Evolutionary conservation across 1,140 invertebrate species (phyloP).

Genomic region (Conus ventricosus): DNA sequence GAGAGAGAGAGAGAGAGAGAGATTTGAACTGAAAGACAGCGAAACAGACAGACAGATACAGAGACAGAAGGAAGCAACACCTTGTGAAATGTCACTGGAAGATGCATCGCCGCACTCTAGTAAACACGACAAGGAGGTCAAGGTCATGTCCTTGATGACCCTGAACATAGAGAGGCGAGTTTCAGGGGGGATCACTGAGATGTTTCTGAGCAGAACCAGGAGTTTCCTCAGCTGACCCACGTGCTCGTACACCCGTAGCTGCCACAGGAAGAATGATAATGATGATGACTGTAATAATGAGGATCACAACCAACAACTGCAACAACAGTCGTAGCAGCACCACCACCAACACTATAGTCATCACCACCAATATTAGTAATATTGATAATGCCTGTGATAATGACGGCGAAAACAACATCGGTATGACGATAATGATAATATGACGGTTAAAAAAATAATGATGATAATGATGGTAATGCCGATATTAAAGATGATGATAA

Average conservation of each 20-base stretch:
- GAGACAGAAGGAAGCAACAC: neutral
- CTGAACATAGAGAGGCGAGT: conserved; percentile 11
- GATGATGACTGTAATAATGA: too few species aligned
- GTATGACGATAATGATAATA: too few species aligned
- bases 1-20: too few species aligned
- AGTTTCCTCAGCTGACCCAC: neutral
- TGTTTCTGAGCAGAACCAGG: neutral
- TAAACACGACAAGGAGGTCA: neutral
- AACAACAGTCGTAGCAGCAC: neutral
- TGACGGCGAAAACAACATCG: too few species aligned
- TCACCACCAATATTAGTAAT: too few species aligned
- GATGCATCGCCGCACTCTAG: neutral
- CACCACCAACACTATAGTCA: too few species aligned
- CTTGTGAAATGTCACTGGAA: neutral
- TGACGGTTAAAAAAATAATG: too few species aligned
- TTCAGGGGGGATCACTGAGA: neutral
- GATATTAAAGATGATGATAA: too few species aligned
- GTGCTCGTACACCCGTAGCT: neutral
- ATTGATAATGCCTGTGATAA: too few species aligned
- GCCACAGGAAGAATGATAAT: neutral
- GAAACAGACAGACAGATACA: too few species aligned
- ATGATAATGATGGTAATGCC: too few species aligned
- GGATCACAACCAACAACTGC: neutral
- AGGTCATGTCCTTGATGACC: conserved; percentile 24
- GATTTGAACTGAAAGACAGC: too few species aligned